Base-by-base conservation (phyloP, 2,113 vertebrate species). In the Phycodurus eques region DNA sequence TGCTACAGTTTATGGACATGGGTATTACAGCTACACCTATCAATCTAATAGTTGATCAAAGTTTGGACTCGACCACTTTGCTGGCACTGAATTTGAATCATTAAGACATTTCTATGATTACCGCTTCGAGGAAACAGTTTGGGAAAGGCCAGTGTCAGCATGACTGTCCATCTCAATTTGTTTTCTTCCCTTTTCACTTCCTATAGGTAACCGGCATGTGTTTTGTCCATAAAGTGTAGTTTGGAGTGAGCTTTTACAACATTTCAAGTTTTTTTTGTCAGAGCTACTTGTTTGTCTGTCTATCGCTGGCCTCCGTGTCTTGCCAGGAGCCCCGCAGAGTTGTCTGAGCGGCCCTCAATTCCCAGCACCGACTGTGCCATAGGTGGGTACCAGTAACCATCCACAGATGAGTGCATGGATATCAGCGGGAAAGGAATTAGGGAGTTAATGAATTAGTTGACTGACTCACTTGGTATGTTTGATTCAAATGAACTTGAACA, bases 321-420 rank as follows among this genome's bases (percentile, higher is more conserved):
- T 49, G 66, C 68, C 83, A 77, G 80, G 79, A 71, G 27, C 62
- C 70, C 71, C 71, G 33, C 74, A 76, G 77, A 68, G 60, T 62
- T 75, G 73, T 35, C 77, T 63, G 70, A 72, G 35, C 75, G 72
- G 73, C 27, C 68, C 76, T 80, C 80, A 71, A 81, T 83, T 77
- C 73, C 77, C 79, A 70, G 39, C 67, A 7, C 54, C 63, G 82
- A 75, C 51, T 72, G 57, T 80, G 75, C 80, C 78, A 72, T 78
- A 70, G 88, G 83, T 87, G 83, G 86, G 86, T 86, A 87, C 54
- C 20, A 33, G 60, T 76, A 69, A 78, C 73, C 77, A 67, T 70
- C 72, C 73, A 83, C 80, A 75, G 57, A 68, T 76, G 59, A 60
- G 76, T 60, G 19, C 31, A 61, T 63, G 7, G 57, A 65, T 56